Percentiles rank a stretch among this genome's conserved stretches.
Evolutionary conservation across 2,888 invertebrate genomes (phyloP).

Genomic region (Heliconius ismenius): DNA sequence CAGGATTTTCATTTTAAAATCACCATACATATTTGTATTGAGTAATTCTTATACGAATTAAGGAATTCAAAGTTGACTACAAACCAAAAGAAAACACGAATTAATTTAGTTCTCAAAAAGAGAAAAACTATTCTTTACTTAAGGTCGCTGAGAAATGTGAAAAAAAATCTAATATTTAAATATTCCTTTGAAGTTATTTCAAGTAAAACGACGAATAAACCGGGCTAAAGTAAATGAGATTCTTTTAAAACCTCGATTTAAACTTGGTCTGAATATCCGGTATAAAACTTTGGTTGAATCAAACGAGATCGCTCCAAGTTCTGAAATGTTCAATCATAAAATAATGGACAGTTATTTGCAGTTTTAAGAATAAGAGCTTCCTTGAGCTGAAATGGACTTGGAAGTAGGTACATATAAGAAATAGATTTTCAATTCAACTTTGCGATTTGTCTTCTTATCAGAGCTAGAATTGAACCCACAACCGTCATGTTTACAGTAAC

Average conservation of each 20-base stretch:
- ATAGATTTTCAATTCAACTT: too few species aligned
- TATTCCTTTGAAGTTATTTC: background rate
- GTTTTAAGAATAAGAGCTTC: background rate
- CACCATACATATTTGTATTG: too few species aligned
- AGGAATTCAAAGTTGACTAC: too few species aligned
- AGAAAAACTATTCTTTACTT: background rate
- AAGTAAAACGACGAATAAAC: background rate
- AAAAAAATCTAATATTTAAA: background rate
- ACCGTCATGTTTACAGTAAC: background rate
- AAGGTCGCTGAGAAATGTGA: background rate
- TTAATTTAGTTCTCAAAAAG: too few species aligned
- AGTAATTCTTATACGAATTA: too few species aligned
- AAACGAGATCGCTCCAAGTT: constrained; percentile 32
- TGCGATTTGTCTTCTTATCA: background rate
- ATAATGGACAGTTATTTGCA: constrained; percentile 17
- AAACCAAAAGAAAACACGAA: too few species aligned
- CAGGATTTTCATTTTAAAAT: too few species aligned
- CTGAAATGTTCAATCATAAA: constrained; percentile 31
- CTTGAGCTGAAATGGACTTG: background rate
- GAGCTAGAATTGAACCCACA: background rate
- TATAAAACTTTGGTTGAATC: constrained; percentile 25
- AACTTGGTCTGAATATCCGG: constrained; percentile 29
- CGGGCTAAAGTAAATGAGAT: constrained; percentile 2
- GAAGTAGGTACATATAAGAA: too few species aligned
- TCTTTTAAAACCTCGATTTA: constrained; percentile 17